Evolutionary conservation across 2,113 vertebrate genomes (phyloP).

Genomic region (Alouatta palliata): DNA sequence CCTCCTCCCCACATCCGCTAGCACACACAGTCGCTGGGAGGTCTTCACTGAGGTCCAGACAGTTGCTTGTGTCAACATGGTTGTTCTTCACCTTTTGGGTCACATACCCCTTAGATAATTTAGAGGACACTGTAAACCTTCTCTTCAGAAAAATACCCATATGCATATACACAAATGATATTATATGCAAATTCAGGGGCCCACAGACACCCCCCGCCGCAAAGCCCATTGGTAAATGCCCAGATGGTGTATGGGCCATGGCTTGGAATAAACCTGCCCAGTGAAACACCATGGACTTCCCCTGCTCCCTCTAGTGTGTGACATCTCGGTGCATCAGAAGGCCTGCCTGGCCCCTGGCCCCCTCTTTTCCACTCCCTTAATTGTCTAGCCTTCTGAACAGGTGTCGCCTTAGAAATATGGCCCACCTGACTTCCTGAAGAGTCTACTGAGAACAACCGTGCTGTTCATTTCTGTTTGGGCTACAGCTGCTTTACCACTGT

Average conservation of each 20-base stretch:
- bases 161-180: neutral
- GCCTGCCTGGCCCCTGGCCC: neutral
- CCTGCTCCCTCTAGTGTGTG: neutral
- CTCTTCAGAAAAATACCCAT: neutral
- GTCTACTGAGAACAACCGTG: neutral
- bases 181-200: neutral
- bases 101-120: neutral
- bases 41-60: neutral
- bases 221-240: neutral
- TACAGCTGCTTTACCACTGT: neutral
- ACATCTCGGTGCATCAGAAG: neutral
- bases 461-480: neutral
- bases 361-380: neutral
- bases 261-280: neutral
- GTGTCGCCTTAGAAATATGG: neutral
- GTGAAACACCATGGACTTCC: accelerated
- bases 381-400: neutral
- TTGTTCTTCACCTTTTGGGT: neutral
- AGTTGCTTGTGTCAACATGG: neutral
- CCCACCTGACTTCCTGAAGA: neutral
- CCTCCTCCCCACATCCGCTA: neutral
- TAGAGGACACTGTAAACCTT: neutral
- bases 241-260: neutral
- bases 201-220: no score
- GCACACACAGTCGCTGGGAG: neutral